Percentiles rank a stretch among this genome's conserved stretches.
These are phyloP conservation scores for Sus scrofa DNA, from an alignment of 2,113 vertebrate species.

Conservation along the genomic window DNA sequence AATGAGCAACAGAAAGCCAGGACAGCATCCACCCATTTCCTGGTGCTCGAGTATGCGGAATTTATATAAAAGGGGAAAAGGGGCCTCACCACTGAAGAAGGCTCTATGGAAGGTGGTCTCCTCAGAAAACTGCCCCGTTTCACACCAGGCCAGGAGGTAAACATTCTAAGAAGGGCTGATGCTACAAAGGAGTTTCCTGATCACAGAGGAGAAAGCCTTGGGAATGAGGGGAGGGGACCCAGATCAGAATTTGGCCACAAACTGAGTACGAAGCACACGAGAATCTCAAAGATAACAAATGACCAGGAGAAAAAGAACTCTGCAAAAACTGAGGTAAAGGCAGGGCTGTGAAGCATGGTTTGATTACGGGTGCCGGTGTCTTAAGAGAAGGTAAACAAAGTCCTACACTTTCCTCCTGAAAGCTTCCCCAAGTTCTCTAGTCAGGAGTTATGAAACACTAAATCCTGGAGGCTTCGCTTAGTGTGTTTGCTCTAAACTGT, in stretches of 20 bases:
- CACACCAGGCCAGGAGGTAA: background rate
- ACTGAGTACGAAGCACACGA: background rate
- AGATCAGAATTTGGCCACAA: background rate
- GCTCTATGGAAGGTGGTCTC: background rate
- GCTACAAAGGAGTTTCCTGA: background rate
- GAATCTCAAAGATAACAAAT: background rate
- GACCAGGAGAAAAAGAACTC: background rate
- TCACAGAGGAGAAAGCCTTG: background rate
- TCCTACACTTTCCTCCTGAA: background rate
- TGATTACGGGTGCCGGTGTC: background rate
- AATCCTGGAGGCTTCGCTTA: background rate
- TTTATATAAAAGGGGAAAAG: background rate
- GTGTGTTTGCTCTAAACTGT: background rate
- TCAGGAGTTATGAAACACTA: background rate
- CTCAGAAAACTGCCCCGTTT: background rate
- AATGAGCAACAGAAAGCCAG: background rate
- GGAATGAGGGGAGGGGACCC: background rate
- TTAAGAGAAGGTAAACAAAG: background rate
- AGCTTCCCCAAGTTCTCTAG: background rate
- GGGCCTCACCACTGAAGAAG: background rate
- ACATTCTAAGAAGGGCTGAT: background rate
- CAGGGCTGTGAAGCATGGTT: background rate
- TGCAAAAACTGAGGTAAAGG: background rate
- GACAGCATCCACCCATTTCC: background rate
- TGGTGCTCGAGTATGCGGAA: background rate